Percentiles rank a stretch among this genome's conserved stretches.
Evolutionary conservation across 2,888 invertebrate species (phyloP).

Genomic region (Lepidochrysops patricia): DNA sequence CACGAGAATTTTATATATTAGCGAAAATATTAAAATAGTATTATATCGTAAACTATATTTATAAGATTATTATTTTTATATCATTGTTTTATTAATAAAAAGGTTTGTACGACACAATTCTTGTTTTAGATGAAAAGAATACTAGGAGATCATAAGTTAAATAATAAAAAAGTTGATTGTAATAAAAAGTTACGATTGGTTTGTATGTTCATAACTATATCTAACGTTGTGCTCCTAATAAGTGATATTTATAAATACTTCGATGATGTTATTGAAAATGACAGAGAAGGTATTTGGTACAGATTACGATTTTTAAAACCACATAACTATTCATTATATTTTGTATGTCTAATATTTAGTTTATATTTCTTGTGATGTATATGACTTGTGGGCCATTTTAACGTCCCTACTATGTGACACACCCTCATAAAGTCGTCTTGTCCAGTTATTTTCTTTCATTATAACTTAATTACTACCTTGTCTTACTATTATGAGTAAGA

Average conservation of each 20-base stretch:
- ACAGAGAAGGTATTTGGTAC: slow-evolving; percentile 8
- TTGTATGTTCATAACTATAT: not conserved
- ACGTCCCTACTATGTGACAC: too few species aligned
- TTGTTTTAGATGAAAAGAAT: not conserved
- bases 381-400: too few species aligned
- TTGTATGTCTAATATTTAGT: not conserved
- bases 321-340: not conserved
- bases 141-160: not conserved
- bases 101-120: too few species aligned
- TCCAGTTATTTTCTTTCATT: not conserved
- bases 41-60: too few species aligned
- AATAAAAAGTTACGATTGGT: not conserved
- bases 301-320: not conserved
- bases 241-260: not conserved
- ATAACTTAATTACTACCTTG: not conserved
- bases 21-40: too few species aligned
- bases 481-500: too few species aligned
- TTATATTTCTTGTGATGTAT: too few species aligned
- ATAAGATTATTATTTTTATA: not conserved
- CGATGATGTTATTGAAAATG: not conserved
- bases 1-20: too few species aligned
- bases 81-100: too few species aligned
- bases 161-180: not conserved
- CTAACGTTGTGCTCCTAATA: not conserved
- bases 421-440: too few species aligned